Conservation (phyloP, 2,888 invertebrate genomes). For the Eubasilissa splendida region DNA sequence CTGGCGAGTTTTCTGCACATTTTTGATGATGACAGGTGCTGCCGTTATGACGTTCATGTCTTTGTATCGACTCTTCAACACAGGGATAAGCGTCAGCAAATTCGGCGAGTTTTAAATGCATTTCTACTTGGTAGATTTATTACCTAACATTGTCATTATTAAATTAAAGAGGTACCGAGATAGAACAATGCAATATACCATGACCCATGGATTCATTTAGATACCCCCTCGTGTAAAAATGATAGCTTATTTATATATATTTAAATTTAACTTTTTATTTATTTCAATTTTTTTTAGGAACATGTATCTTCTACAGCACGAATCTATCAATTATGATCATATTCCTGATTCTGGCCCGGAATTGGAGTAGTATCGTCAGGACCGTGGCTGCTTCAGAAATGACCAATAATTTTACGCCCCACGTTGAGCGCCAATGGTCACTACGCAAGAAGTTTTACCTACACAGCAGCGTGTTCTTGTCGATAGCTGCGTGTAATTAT, state of each 20-base stretch:
- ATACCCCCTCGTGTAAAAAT: no score
- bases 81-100: neutral
- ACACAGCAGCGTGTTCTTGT: neutral
- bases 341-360: conserved; percentile 11
- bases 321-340: conserved; percentile 2
- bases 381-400: neutral
- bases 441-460: neutral
- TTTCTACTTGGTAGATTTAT: no score
- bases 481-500: neutral
- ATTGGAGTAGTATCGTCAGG: conserved; percentile 18
- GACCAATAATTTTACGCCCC: neutral
- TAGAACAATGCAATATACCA: no score
- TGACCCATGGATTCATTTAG: no score
- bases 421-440: no score
- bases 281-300: conserved; percentile 1
- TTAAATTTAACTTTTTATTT: no score
- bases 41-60: neutral
- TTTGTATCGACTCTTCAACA: neutral
- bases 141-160: no score
- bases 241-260: no score
- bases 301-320: conserved; percentile 25
- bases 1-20: neutral
- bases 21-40: conserved; percentile 4
- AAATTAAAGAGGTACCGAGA: no score
- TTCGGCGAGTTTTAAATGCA: neutral